Evolutionary conservation across 1,140 invertebrate genomes (phyloP), one percentile per base, ranked within the genome.

Genomic region (Contarinia nasturtii): DNA sequence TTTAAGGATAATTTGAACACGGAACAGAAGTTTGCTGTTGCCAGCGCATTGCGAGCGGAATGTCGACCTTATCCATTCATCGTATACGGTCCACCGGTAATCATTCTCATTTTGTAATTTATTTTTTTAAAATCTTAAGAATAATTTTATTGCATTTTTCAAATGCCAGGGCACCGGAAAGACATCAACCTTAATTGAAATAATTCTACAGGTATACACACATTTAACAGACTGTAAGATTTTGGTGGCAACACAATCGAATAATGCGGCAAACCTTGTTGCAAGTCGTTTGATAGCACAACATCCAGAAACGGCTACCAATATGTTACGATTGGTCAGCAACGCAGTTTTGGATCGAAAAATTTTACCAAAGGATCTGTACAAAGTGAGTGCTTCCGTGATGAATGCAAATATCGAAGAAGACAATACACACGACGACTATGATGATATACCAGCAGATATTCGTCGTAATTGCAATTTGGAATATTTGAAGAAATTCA

Each of bases 101-200:
- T 27, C 27, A 27, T 27, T 27, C 27, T 27, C 27, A 10, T 5
- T 5, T 10, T 5, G 27, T 27, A 10, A 27, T 27, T 27, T 27
- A 3, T 10, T 27, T 3, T 27, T 3, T 3, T 3, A 27, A 27
- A 27, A 10, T 10, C 10, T 27, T 10, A 27, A 27, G 3, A 5
- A 5, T 27, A 10, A 27, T 27, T 27, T 27, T 10, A 27, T 27
- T 27, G 4, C 27, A 27, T 27, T 27, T 27, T 27, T 27, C 27
- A 5, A 5, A 3, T 27, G 4, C 3, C 27, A 27, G 27, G 90
- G 91, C 8, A 94, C 89, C n/a, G 91, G 91, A n/a, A 95, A 96
- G 70, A 95, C 91, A 0, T 67, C 92, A 0, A 95, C 91, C 4
- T 60, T 95, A 7, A 81, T 91, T 17, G 91, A 96, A 69, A 71